These are phyloP conservation scores for Flexamia atlantica DNA, from an alignment of 2,888 invertebrate species.

Conservation along the genomic window DNA sequence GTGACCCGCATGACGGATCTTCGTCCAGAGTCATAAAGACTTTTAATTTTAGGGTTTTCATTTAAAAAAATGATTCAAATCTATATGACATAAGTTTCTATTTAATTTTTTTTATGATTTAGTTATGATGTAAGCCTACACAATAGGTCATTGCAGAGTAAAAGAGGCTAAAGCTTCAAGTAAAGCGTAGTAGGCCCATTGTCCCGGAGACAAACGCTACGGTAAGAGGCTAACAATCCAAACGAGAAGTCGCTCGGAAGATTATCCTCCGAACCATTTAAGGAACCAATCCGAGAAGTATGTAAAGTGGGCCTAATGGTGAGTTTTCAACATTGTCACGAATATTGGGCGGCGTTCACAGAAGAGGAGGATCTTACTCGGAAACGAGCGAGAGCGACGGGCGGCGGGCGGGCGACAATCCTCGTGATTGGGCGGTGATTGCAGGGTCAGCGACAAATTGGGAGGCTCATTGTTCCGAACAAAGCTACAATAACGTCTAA, in stretches of 20 bases:
- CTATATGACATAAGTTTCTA: too few relatives aligned
- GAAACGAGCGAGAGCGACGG: conserved; percentile 14
- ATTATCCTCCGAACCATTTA: neutral
- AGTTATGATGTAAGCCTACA: too few relatives aligned
- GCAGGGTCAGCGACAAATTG: conserved; percentile 48
- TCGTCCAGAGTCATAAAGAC: too few relatives aligned
- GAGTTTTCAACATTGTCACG: conserved; percentile 37
- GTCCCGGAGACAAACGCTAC: too few relatives aligned
- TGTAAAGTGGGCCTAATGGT: conserved; percentile 33
- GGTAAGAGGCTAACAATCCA: too few relatives aligned
- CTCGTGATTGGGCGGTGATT: conserved; percentile 32
- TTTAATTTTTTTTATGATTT: too few relatives aligned
- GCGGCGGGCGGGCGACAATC: neutral
- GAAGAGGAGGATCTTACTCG: conserved; percentile 51
- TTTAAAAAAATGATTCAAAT: too few relatives aligned
- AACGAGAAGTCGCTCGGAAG: neutral
- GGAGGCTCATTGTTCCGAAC: conserved; percentile 42
- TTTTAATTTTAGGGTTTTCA: too few relatives aligned
- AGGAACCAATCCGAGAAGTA: conserved; percentile 19
- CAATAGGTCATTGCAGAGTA: too few relatives aligned
- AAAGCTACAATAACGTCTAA: conserved; percentile 41
- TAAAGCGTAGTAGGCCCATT: too few relatives aligned
- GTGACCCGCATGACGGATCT: too few relatives aligned
- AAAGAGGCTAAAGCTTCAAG: too few relatives aligned
- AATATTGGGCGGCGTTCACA: conserved; percentile 40